Conservation (phyloP, 2,797 vertebrate species). For the Megaceryle alcyon region DNA sequence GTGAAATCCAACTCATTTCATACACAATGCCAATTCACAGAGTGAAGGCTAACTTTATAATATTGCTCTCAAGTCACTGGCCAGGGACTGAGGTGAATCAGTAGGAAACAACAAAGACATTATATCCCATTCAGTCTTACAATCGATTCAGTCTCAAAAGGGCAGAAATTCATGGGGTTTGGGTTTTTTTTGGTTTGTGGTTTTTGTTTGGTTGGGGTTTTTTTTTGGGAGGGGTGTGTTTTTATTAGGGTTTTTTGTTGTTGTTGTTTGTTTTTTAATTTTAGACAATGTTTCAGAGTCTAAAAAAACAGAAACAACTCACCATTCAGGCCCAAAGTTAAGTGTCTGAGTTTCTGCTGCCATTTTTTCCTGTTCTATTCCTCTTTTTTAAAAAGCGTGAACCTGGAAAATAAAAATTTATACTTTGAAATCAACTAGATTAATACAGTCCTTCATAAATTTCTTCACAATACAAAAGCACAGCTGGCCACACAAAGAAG, state of each 20-base stretch:
- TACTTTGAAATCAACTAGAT: conserved; percentile 2
- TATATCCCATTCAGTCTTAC: background rate
- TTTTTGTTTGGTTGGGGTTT: too few relatives aligned
- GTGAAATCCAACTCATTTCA: background rate
- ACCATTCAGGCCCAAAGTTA: conserved; percentile 99
- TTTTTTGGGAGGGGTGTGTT: too few relatives aligned
- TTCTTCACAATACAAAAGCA: background rate
- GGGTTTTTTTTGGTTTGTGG: background rate
- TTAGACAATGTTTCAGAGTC: background rate
- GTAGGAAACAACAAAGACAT: background rate
- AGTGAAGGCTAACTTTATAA: background rate
- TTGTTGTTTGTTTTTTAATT: background rate
- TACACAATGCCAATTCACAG: background rate
- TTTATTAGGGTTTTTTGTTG: background rate
- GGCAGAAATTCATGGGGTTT: background rate
- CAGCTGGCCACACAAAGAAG: background rate
- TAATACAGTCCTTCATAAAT: background rate
- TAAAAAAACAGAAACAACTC: conserved; percentile 63
- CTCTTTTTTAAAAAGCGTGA: conserved; percentile 73
- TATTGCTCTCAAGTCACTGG: background rate
- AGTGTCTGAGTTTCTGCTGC: conserved; percentile 98
- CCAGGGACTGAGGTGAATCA: background rate
- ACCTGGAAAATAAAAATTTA: conserved; percentile 74
- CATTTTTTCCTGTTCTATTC: conserved; percentile 84
- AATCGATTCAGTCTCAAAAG: background rate